phyloP scores from a whole-genome alignment of 2,113 vertebrate species.

The Litocranius walleri region DNA sequence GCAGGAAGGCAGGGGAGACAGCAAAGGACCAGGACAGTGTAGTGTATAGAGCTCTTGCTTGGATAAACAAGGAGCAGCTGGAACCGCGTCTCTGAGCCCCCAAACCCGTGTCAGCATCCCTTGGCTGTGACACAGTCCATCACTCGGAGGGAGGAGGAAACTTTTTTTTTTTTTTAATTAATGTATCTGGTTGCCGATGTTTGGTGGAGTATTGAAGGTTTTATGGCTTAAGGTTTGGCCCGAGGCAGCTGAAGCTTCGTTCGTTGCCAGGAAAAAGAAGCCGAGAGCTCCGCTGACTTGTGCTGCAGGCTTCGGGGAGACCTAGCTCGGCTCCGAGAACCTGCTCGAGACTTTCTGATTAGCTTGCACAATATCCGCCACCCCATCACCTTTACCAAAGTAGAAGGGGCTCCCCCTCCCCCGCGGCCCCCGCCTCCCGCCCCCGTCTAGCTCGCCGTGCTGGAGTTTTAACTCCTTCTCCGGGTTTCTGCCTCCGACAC shows the following conservation, averaged over 20 bases:
- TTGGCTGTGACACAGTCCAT: slow-evolving; percentile 59
- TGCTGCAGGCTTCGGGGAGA: slow-evolving; percentile 48
- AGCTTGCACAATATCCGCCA: slow-evolving; percentile 70
- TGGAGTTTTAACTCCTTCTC: slow-evolving; percentile 43
- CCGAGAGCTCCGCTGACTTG: not conserved
- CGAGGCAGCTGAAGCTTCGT: slow-evolving; percentile 18
- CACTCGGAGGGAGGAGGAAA: slow-evolving; percentile 72
- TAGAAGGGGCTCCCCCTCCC: slow-evolving; percentile 35
- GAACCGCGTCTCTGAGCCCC: slow-evolving; percentile 59
- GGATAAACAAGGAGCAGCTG: slow-evolving; percentile 73
- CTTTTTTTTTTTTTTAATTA: slow-evolving; percentile 52
- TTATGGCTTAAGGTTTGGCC: slow-evolving; percentile 17
- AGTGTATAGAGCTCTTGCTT: slow-evolving; percentile 75
- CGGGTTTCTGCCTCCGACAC: slow-evolving; percentile 7
- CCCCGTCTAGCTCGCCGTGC: not conserved
- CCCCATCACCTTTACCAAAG: slow-evolving; percentile 62
- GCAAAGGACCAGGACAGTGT: slow-evolving; percentile 72
- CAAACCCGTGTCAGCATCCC: slow-evolving; percentile 49
- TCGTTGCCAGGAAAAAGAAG: slow-evolving; percentile 18
- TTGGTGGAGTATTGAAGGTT: not conserved
- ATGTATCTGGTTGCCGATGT: slow-evolving; percentile 10
- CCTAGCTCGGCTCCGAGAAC: slow-evolving; percentile 42
- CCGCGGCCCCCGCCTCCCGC: slow-evolving; percentile 51
- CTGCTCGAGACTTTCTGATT: slow-evolving; percentile 77
- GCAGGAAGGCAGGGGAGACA: slow-evolving; percentile 83